Percentiles rank a stretch among this genome's conserved stretches.
These are phyloP conservation scores for Lamproptera curius DNA, from an alignment of 2,888 invertebrate genomes.

Conservation along the genomic window DNA sequence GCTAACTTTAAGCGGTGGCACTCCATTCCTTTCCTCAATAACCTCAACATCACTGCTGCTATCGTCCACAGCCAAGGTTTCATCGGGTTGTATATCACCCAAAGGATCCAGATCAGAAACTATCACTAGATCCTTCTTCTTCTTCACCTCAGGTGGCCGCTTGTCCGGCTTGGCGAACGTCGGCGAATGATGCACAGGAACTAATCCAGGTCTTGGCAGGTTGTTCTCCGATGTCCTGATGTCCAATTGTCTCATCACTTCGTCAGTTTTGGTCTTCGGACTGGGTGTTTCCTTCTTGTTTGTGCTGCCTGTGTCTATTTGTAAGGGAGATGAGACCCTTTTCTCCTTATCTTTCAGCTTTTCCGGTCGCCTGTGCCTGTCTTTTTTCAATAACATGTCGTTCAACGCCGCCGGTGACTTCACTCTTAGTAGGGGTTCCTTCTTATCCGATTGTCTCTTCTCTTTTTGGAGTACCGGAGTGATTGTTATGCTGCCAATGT, in stretches of 20 bases:
- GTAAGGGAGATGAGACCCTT: constrained; percentile 45
- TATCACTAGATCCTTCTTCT: constrained; percentile 63
- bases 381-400: constrained; percentile 54
- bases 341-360: constrained; percentile 47
- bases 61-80: constrained; percentile 60
- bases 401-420: constrained; percentile 68
- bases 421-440: constrained; percentile 55
- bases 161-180: constrained; percentile 69
- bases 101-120: constrained; percentile 64
- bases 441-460: constrained; percentile 39
- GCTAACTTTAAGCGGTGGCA: constrained; percentile 24
- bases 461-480: constrained; percentile 57
- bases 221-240: constrained; percentile 61
- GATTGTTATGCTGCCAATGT: constrained; percentile 69
- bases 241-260: constrained; percentile 57
- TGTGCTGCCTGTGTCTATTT: constrained; percentile 55
- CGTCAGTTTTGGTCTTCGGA: constrained; percentile 48
- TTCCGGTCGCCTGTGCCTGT: constrained; percentile 41
- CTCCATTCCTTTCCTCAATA: constrained; percentile 47
- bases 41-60: constrained; percentile 73
- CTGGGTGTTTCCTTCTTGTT: constrained; percentile 49
- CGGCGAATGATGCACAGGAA: constrained; percentile 62
- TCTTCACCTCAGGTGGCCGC: constrained; percentile 59
- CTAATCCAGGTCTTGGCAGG: constrained; percentile 57
- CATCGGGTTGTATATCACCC: constrained; percentile 32